Conservation (phyloP, 1,140 invertebrate genomes). For the Lordiphosa mommai region DNA sequence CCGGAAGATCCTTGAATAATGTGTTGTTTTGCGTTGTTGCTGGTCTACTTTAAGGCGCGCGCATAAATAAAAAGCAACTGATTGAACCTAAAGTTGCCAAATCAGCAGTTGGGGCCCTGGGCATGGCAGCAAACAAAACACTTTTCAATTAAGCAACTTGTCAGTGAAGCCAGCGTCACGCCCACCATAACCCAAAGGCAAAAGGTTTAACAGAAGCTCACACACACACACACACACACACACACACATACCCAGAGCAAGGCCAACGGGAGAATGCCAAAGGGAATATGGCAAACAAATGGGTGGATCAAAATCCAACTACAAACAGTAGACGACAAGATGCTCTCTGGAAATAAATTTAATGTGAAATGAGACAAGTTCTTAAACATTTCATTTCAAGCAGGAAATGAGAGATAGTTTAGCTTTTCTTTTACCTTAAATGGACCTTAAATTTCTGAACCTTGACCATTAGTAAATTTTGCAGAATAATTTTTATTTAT, state of each 20-base stretch:
- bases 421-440: no score
- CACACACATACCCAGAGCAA: background rate
- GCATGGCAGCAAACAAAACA: conserved; percentile 59
- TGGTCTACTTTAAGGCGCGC: conserved; percentile 26
- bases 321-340: background rate
- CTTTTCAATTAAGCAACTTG: conserved; percentile 77
- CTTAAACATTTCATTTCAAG: no score
- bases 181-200: conserved; percentile 32
- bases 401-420: background rate
- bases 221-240: conserved; percentile 8
- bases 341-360: conserved; percentile 5
- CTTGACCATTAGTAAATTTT: no score
- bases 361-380: background rate
- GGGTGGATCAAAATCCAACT: background rate
- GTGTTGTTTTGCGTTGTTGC: conserved; percentile 21
- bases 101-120: conserved; percentile 45
- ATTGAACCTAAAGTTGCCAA: conserved; percentile 64
- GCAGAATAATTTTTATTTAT: no score
- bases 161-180: conserved; percentile 43
- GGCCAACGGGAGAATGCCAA: conserved; percentile 14
- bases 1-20: conserved; percentile 58
- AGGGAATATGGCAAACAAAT: conserved; percentile 33
- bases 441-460: no score
- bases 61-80: conserved; percentile 66
- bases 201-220: conserved; percentile 53